phyloP scores from a whole-genome alignment of 2,797 vertebrate genomes.

The Sebastes vulpes region DNA sequence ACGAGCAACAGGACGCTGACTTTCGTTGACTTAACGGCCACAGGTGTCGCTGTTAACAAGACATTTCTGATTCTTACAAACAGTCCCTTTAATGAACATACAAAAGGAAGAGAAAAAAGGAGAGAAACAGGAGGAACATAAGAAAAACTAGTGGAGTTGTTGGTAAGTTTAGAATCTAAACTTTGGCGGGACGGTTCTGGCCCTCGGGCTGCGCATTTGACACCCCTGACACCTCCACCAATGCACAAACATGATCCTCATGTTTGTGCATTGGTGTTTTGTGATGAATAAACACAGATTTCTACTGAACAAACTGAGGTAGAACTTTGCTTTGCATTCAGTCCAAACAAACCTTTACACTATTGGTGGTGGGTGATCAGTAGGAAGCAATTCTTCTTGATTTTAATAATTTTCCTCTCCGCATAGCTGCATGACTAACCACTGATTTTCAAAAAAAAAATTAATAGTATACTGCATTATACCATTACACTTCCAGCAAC shows the following conservation, averaged over 20 bases:
- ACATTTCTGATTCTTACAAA: too few species aligned
- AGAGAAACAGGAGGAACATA: background rate
- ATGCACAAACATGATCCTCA: too few species aligned
- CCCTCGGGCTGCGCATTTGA: too few species aligned
- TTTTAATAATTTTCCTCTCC: background rate
- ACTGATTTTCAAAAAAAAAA: background rate
- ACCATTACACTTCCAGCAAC: constrained; percentile 46
- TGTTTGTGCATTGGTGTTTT: background rate
- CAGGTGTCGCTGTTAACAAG: too few species aligned
- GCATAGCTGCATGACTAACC: constrained; percentile 50
- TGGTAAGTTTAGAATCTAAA: background rate
- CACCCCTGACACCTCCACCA: too few species aligned
- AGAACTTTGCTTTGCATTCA: constrained; percentile 33
- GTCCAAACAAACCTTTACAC: constrained; percentile 27
- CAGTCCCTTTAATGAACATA: background rate
- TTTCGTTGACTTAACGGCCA: rapidly evolving
- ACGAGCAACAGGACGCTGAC: too few species aligned
- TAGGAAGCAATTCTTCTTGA: background rate
- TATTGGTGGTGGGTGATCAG: constrained; percentile 27
- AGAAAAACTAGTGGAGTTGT: background rate
- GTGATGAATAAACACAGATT: background rate
- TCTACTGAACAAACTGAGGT: background rate
- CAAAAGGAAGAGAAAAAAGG: background rate
- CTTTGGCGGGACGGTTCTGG: too few species aligned
- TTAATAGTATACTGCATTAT: constrained; percentile 80